Percentiles rank a stretch among this genome's conserved stretches.
Evolutionary conservation across 2,888 invertebrate genomes (phyloP).

Genomic region (Merodon equestris): DNA sequence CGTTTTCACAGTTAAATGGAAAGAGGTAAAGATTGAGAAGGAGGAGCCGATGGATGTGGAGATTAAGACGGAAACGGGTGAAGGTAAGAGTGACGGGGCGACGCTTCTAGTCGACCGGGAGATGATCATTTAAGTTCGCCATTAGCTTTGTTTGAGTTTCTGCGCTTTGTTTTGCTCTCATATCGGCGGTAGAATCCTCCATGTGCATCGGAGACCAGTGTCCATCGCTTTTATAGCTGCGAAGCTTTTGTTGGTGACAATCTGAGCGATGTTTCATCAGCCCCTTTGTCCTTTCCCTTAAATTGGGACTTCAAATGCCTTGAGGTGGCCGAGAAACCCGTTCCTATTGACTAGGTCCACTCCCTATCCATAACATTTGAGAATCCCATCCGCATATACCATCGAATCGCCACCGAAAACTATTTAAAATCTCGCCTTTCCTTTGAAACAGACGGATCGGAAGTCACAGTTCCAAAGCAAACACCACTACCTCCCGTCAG

Average conservation of each 20-base stretch:
- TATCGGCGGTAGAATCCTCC: too few relatives aligned
- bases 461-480: neutral
- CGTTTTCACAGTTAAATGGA: constrained; percentile 61
- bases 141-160: constrained; percentile 23
- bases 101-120: neutral
- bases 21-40: constrained; percentile 57
- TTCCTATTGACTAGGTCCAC: too few relatives aligned
- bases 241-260: too few relatives aligned
- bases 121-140: constrained; percentile 14
- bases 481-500: constrained; percentile 49
- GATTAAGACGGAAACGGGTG: constrained; percentile 21
- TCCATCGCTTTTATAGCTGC: too few relatives aligned
- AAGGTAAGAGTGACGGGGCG: constrained; percentile 46
- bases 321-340: too few relatives aligned
- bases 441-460: neutral
- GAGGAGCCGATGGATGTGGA: constrained; percentile 32
- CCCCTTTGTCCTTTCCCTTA: too few relatives aligned
- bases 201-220: too few relatives aligned
- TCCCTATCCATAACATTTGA: too few relatives aligned
- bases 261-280: too few relatives aligned
- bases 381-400: too few relatives aligned
- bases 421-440: too few relatives aligned
- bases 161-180: neutral
- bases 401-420: neutral
- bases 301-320: too few relatives aligned